These are phyloP conservation scores for Phyllostomus discolor DNA, from an alignment of 2,113 vertebrate species.

Conservation along the genomic window DNA sequence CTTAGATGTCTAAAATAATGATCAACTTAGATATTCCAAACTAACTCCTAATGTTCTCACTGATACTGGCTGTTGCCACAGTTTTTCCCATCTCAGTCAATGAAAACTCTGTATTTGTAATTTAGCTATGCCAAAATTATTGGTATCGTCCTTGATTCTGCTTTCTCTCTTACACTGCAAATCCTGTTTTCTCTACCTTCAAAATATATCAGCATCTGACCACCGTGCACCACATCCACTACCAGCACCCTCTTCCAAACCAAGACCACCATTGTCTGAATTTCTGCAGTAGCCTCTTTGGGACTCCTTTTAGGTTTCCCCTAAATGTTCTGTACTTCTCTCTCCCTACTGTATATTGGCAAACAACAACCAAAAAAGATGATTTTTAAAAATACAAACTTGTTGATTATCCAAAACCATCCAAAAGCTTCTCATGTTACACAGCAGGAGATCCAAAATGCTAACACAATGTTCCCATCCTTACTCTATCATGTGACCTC, in stretches of 20 bases:
- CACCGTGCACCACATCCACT: neutral
- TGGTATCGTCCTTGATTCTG: neutral
- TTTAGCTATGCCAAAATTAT: neutral
- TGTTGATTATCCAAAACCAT: neutral
- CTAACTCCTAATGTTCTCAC: neutral
- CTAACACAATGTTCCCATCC: neutral
- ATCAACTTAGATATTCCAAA: neutral
- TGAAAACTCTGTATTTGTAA: neutral
- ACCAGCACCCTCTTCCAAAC: neutral
- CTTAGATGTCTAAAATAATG: neutral
- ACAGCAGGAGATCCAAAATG: neutral
- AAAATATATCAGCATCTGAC: neutral
- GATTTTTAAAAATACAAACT: neutral
- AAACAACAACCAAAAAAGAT: neutral
- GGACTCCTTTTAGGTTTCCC: neutral
- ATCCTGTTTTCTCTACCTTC: neutral
- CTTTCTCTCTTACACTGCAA: neutral
- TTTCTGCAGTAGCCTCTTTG: neutral
- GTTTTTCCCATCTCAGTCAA: neutral
- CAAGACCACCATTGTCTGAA: neutral
- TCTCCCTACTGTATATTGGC: neutral
- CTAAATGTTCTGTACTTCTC: neutral
- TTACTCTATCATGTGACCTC: neutral
- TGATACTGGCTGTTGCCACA: neutral
- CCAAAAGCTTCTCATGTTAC: neutral